Evolutionary conservation across 2,888 invertebrate species (phyloP).

Genomic region (Petrolisthes cinctipes): DNA sequence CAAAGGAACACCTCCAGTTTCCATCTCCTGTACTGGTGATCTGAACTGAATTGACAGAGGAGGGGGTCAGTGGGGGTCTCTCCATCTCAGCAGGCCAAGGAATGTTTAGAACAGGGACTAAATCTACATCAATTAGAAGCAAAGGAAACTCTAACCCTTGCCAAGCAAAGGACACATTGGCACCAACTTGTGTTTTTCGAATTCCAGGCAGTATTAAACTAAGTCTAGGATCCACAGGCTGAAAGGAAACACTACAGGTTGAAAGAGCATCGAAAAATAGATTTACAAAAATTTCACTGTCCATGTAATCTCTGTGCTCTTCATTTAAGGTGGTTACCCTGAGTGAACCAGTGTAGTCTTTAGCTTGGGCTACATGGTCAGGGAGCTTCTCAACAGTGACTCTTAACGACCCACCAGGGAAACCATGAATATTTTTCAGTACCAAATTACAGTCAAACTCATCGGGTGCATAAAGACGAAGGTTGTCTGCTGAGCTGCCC

Average conservation of each 20-base stretch:
- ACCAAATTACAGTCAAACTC: slow-evolving; percentile 40
- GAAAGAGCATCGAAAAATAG: not conserved
- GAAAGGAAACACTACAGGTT: not conserved
- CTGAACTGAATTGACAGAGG: slow-evolving; percentile 1
- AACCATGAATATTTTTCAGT: slow-evolving; percentile 9
- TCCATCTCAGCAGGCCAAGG: not conserved
- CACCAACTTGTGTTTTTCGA: not conserved
- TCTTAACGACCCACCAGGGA: slow-evolving; percentile 17
- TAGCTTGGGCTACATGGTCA: not conserved
- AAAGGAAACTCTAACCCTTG: slow-evolving; percentile 30
- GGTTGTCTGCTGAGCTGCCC: slow-evolving; percentile 36
- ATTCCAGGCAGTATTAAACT: not conserved
- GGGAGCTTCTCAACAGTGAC: not conserved
- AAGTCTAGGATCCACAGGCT: not conserved
- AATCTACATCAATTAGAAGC: slow-evolving; percentile 24
- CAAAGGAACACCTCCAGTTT: slow-evolving; percentile 28
- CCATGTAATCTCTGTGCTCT: not conserved
- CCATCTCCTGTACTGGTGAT: slow-evolving; percentile 14
- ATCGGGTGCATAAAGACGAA: slow-evolving; percentile 28
- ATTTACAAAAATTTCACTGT: not conserved
- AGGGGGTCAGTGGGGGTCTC: not conserved
- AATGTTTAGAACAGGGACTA: slow-evolving; percentile 26
- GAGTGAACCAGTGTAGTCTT: not conserved
- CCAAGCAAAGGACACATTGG: slow-evolving; percentile 24
- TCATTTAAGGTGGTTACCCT: not conserved